Evolutionary conservation across 1,140 invertebrate genomes (phyloP).

Genomic region (Palaemon carinicauda): DNA sequence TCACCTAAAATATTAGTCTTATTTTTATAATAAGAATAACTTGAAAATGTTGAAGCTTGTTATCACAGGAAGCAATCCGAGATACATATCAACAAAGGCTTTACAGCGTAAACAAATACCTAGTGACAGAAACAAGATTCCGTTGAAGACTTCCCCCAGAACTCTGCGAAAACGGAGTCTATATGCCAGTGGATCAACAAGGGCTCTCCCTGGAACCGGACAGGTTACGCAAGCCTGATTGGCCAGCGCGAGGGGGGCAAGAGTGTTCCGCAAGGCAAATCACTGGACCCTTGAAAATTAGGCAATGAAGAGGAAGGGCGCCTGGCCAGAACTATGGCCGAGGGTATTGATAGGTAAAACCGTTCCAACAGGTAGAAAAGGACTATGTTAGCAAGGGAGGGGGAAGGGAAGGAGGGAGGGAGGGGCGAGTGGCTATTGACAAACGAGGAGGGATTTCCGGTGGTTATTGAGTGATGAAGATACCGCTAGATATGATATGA

Average conservation of each 20-base stretch:
- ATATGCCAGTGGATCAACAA: no score
- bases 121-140: no score
- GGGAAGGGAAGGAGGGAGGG: no score
- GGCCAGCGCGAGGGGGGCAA: not conserved
- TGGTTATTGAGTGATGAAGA: slow-evolving; percentile 5
- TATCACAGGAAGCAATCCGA: no score
- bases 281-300: slow-evolving; percentile 11
- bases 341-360: slow-evolving; percentile 48
- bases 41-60: no score
- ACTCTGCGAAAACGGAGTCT: not conserved
- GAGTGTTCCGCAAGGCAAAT: not conserved
- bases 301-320: slow-evolving; percentile 23
- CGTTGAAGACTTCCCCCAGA: not conserved
- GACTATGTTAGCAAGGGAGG: no score
- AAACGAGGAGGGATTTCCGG: slow-evolving; percentile 24
- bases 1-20: no score
- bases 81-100: no score
- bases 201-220: not conserved
- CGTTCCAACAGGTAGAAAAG: slow-evolving; percentile 9
- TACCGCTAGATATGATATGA: slow-evolving; percentile 13
- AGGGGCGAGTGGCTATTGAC: not conserved
- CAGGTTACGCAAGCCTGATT: not conserved
- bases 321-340: slow-evolving; percentile 25
- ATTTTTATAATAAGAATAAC: no score
- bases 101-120: no score